These are phyloP conservation scores for Panthera uncia DNA, from an alignment of 2,113 vertebrate genomes.

Conservation along the genomic window DNA sequence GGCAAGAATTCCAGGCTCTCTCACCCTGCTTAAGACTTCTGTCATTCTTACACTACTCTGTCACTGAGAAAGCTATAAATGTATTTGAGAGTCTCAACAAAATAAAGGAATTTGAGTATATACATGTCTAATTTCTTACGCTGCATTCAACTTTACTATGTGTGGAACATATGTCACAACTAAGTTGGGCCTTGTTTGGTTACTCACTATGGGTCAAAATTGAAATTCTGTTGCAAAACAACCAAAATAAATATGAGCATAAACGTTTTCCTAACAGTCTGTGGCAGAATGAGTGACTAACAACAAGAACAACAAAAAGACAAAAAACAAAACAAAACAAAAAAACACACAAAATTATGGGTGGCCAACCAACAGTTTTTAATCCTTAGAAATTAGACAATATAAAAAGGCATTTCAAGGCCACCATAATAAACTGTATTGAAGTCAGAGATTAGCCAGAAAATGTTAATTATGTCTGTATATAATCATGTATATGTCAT, in stretches of 20 bases:
- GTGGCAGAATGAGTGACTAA: not conserved
- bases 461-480: not conserved
- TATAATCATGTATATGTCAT: not conserved
- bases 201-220: not conserved
- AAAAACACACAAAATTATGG: not conserved
- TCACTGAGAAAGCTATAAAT: not conserved
- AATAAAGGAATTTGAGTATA: not conserved
- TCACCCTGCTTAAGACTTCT: not conserved
- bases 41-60: not conserved
- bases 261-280: not conserved
- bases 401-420: not conserved
- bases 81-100: not conserved
- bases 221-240: conserved; percentile 30
- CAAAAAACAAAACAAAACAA: not conserved
- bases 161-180: not conserved
- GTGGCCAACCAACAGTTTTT: not conserved
- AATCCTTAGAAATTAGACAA: not conserved
- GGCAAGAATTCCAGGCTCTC: not conserved
- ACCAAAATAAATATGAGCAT: conserved; percentile 2
- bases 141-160: not conserved
- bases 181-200: not conserved
- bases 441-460: not conserved
- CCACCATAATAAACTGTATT: not conserved
- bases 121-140: not conserved
- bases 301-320: not conserved